Conservation (phyloP, 1,140 invertebrate species). For the Brachystomella parvula region DNA sequence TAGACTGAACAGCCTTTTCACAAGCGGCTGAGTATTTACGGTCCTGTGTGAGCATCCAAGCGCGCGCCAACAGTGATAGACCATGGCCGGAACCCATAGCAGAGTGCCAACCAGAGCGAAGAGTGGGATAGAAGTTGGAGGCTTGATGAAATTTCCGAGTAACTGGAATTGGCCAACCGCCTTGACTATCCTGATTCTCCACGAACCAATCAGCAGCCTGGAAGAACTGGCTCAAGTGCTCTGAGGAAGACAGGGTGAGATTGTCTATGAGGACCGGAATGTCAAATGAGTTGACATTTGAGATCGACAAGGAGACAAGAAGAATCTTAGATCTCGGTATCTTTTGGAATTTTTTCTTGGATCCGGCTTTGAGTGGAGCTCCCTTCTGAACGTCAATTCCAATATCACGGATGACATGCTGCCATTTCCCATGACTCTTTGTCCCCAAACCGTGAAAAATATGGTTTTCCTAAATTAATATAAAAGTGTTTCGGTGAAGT, state of each 20-base stretch:
- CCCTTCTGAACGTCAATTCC: conserved; percentile 87
- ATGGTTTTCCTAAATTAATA: conserved; percentile 54
- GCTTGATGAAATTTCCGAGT: conserved; percentile 56
- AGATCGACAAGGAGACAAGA: conserved; percentile 38
- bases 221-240: conserved; percentile 82
- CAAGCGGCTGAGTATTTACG: conserved; percentile 54
- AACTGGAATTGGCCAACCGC: conserved; percentile 85
- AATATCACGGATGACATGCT: conserved; percentile 73
- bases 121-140: conserved; percentile 47
- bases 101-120: conserved; percentile 86
- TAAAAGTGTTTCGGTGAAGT: neutral
- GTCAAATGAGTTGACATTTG: conserved; percentile 51
- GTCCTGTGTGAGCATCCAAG: conserved; percentile 68
- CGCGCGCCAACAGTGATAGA: conserved; percentile 82
- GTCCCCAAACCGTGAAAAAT: conserved; percentile 79
- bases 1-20: conserved; percentile 35
- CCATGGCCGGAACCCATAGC: conserved; percentile 97
- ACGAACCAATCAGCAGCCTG: conserved; percentile 91
- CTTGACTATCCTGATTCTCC: conserved; percentile 69
- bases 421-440: conserved; percentile 58
- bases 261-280: conserved; percentile 74
- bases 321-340: conserved; percentile 38
- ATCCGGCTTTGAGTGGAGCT: conserved; percentile 46
- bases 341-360: conserved; percentile 37
- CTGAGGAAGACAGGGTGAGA: conserved; percentile 68